Evolutionary conservation across 2,113 vertebrate genomes (phyloP).

Genomic region (Heterochromis multidens): DNA sequence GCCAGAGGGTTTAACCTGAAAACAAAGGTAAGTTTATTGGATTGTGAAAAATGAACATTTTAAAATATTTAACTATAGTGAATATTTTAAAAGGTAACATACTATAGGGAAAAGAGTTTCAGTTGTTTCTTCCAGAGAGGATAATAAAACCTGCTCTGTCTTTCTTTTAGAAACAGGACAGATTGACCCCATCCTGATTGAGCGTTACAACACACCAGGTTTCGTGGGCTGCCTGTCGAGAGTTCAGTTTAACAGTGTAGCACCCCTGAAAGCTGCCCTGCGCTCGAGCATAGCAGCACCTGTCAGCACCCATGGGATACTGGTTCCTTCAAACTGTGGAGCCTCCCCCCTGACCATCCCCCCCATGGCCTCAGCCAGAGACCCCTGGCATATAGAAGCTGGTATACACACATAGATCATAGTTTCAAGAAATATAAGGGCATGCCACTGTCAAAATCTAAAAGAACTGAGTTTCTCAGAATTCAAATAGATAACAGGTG

Average conservation of each 20-base stretch:
- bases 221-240: conserved; percentile 92
- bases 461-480: not conserved
- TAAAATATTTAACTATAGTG: not conserved
- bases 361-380: conserved; percentile 84
- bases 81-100: not conserved
- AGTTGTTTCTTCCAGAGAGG: not conserved
- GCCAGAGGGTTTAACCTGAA: not conserved
- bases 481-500: not conserved
- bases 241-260: conserved; percentile 90
- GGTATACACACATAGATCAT: conserved; percentile 68
- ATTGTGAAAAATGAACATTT: not conserved
- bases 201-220: conserved; percentile 92
- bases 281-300: conserved; percentile 77
- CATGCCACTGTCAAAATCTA: not conserved
- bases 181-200: conserved; percentile 89
- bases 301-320: conserved; percentile 84
- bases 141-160: rapidly evolving
- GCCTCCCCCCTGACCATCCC: conserved; percentile 90
- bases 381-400: conserved; percentile 92
- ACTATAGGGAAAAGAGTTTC: not conserved
- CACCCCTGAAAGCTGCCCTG: conserved; percentile 90
- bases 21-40: not conserved
- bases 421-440: not conserved
- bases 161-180: conserved; percentile 85
- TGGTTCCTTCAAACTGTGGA: conserved; percentile 96